Base-by-base conservation (phyloP, 2,113 vertebrate genomes). In the Grammomys dolichurus region DNA sequence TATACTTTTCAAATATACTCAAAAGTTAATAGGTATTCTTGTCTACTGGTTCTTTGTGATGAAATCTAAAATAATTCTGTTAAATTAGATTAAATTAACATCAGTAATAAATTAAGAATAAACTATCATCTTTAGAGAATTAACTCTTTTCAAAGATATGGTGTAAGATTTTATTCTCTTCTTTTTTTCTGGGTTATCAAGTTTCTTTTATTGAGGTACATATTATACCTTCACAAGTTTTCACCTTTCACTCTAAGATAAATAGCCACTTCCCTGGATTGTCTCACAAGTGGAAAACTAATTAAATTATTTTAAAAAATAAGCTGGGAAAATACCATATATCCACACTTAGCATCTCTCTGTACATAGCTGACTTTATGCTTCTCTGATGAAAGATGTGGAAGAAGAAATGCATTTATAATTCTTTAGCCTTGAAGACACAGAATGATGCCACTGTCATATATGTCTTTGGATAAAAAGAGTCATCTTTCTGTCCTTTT, bases 401-500 rank as follows among this genome's bases (percentile, higher is more conserved):
- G 51, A 95, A 95, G 77, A 94, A 36, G 88, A 46, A 89, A 81
- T 86, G 17, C 20, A 93, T 43, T 93, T 93, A 89, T 54, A 56
- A 40, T 96, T 95, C 33, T 95, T 95, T 89, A 85, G 46, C 36
- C 28, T 46, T n/a, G 93, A 69, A 54, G 90, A 75, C 67, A 93
- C 33, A 72, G 85, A 80, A 72, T 80, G n/a, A 96, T 75, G 56
- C 58, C 63, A 77, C 95, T 95, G 85, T 86, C 93, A 94, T 89
- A 54, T 89, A 89, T 77, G 31, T 78, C 60, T 92, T 97, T 89
- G 93, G 76, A 92, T 94, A 89, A 96, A 92, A 92, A 91, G 22
- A 86, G 88, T 92, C 96, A 92, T 87, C 31, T 73, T 94, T 95
- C 95, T 94, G n/a, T 63, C 87, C 40, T 89, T 88, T 95, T 87